Base-by-base conservation (phyloP, 30 jellyfish, hydroid and myxozoan genomes). In the Nemopilema nomurai region DNA sequence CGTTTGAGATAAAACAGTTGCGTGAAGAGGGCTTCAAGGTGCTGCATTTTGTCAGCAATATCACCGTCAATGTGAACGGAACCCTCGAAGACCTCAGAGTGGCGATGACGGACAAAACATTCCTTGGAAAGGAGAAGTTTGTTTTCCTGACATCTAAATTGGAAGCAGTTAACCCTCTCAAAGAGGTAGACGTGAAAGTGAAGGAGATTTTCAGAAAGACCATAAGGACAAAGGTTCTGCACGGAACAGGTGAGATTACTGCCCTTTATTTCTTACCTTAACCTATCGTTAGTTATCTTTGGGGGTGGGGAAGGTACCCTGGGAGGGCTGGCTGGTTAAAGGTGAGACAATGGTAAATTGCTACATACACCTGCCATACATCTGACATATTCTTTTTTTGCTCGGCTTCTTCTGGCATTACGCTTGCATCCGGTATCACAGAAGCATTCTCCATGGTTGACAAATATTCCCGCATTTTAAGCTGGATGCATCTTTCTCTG, bases 71-170 rank as follows among this genome's bases (percentile, higher is more conserved):
- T 50, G 78, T 85, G 51, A 85, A 85, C 16, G 93, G 93, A 23
- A 85, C 88, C 7, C 76, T 85, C 62, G 78, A 74, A 16, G 93
- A 85, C 49, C 83, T 85, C 25, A 66, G 93, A 26, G 70, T 25
- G 0, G 82, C 74, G 18, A 77, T 78, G 19, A 74, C 77, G 22
- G 80, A 31, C 21, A 68, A 74, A 69, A 65, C 86, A 20, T 74
- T 82, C 69, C 33, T 82, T 30, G 84, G 77, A 29, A 83, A 80
- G 51, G 81, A 83, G 62, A 67, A 78, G 52, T 28, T 90, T 51
- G 65, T 90, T 13, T 90, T 90, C 88, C 76, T 90, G 74, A 90
- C 93, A 13, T 71, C 87, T 8, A 71, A 90, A 23, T 71, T 90
- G 27, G 87, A 90, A 65, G 62, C 76, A 18, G 68, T 90, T 50